These are phyloP conservation scores for Lates calcarifer DNA, from an alignment of 2,113 vertebrate genomes.

Conservation along the genomic window DNA sequence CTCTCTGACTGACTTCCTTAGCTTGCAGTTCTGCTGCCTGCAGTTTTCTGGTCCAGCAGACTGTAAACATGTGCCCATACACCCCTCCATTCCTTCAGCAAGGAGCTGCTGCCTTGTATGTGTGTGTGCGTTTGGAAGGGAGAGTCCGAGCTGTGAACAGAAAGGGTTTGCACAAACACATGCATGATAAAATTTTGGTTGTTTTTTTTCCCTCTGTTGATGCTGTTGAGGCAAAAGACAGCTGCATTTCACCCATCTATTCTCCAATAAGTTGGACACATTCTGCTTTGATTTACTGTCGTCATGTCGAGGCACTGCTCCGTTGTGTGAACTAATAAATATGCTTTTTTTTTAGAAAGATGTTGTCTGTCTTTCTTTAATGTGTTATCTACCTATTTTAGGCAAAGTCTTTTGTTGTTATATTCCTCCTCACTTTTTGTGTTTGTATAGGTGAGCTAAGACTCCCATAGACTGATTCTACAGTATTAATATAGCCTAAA, in stretches of 20 bases:
- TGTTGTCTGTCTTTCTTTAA: background rate
- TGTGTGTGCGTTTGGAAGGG: constrained; percentile 32
- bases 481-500: no score
- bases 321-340: constrained; percentile 80
- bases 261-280: constrained; percentile 53
- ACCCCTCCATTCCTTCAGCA: constrained; percentile 63
- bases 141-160: constrained; percentile 50
- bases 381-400: background rate
- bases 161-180: constrained; percentile 61
- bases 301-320: constrained; percentile 70
- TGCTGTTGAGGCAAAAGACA: constrained; percentile 28
- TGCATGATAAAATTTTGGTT: constrained; percentile 75
- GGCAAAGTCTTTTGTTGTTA: background rate
- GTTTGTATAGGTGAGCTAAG: no score
- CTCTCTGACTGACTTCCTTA: constrained; percentile 42
- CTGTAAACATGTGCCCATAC: constrained; percentile 52
- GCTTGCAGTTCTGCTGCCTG: constrained; percentile 33
- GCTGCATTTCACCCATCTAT: constrained; percentile 47
- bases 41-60: constrained; percentile 45
- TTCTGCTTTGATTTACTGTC: constrained; percentile 76
- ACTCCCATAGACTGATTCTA: no score
- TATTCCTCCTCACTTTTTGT: background rate
- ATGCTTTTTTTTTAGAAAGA: constrained; percentile 61
- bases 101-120: constrained; percentile 65
- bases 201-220: constrained; percentile 51